phyloP scores from a whole-genome alignment of 2,888 invertebrate genomes.

The Pomacea canaliculata region DNA sequence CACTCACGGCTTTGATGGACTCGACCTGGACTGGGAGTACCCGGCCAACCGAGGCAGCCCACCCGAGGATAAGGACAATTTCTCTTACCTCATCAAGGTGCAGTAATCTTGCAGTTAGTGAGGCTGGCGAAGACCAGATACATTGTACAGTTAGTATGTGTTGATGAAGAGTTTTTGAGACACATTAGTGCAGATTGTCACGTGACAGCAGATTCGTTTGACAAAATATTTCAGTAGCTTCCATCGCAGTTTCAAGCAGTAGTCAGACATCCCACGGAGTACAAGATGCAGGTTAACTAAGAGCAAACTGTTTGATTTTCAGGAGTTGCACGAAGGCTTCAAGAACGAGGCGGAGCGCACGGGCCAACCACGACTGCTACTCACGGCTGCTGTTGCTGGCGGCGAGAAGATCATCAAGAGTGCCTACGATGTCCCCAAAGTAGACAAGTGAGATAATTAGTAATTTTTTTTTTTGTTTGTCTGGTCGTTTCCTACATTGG shows the following conservation, averaged over 20 bases:
- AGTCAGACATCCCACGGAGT: too few species aligned
- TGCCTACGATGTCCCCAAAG: slow-evolving; percentile 89
- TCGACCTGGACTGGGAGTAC: slow-evolving; percentile 66
- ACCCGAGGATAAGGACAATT: slow-evolving; percentile 49
- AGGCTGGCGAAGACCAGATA: too few species aligned
- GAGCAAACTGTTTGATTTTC: slow-evolving; percentile 29
- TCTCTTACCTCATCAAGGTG: slow-evolving; percentile 49
- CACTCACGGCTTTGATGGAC: slow-evolving; percentile 55
- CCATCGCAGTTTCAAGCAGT: too few species aligned
- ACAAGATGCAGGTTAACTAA: too few species aligned
- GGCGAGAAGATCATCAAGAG: slow-evolving; percentile 93
- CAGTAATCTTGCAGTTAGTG: not conserved
- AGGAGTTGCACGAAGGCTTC: slow-evolving; percentile 90
- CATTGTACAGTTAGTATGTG: too few species aligned
- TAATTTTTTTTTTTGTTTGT: not conserved
- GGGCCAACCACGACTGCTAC: slow-evolving; percentile 81
- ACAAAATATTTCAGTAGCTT: too few species aligned
- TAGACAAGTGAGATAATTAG: slow-evolving; percentile 79
- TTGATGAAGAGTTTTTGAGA: too few species aligned
- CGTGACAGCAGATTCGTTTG: too few species aligned
- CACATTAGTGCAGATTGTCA: too few species aligned
- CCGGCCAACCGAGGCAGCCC: slow-evolving; percentile 58
- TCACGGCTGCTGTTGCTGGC: slow-evolving; percentile 95
- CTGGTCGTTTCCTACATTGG: not conserved
- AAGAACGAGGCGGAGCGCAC: slow-evolving; percentile 87